Conservation (phyloP, 2,888 invertebrate genomes). For the Aphrophora alni region DNA sequence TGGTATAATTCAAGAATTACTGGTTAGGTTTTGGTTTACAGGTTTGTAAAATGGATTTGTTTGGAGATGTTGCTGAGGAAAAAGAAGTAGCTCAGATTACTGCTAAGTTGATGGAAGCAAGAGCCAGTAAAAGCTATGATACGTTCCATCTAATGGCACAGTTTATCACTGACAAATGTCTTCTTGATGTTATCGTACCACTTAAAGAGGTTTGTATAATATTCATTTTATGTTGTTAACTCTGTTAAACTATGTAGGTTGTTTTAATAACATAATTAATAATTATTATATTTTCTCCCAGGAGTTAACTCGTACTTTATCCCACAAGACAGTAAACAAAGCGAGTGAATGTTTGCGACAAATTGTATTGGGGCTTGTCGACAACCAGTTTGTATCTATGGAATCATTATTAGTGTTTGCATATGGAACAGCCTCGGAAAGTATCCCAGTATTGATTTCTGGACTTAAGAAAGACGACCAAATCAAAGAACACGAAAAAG, state of each 20-base stretch:
- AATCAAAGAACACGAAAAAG: constrained; percentile 59
- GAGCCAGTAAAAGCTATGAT: constrained; percentile 84
- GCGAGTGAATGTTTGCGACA: constrained; percentile 80
- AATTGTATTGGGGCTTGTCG: constrained; percentile 80
- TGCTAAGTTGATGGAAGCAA: constrained; percentile 81
- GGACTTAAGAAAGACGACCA: constrained; percentile 27
- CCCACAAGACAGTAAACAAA: constrained; percentile 79
- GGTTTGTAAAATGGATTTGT: constrained; percentile 86
- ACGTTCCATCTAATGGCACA: constrained; percentile 82
- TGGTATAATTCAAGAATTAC: no score
- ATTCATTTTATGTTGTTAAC: background rate
- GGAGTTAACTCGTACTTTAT: constrained; percentile 73
- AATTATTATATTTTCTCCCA: constrained; percentile 48
- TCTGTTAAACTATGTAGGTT: background rate
- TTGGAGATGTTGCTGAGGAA: constrained; percentile 87
- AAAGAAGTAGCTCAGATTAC: constrained; percentile 88
- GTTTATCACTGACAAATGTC: constrained; percentile 75
- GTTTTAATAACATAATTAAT: no score
- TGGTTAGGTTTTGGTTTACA: constrained; percentile 55
- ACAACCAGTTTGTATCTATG: constrained; percentile 76
- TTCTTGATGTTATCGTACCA: constrained; percentile 79
- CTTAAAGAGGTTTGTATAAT: constrained; percentile 72
- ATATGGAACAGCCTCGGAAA: constrained; percentile 81
- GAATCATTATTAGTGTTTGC: constrained; percentile 80
- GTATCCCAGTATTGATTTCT: constrained; percentile 64